Percentiles rank a stretch among this genome's conserved stretches.
Evolutionary conservation across 2,797 vertebrate genomes (phyloP).

Genomic region (Strix occidentalis): DNA sequence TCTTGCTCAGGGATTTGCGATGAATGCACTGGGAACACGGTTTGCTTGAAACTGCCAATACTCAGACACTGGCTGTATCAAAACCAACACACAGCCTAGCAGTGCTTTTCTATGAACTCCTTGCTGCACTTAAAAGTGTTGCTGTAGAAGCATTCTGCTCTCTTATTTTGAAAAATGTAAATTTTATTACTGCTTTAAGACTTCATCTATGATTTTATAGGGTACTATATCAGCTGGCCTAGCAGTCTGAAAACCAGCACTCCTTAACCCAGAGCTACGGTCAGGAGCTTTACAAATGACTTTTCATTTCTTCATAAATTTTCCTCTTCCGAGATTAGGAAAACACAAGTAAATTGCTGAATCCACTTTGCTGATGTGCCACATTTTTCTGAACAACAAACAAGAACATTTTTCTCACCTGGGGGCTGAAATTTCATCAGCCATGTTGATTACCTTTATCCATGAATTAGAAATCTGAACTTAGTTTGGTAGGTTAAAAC

Average conservation of each 20-base stretch:
- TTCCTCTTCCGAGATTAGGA: background rate
- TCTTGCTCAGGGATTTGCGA: background rate
- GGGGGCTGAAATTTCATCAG: background rate
- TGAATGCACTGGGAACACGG: background rate
- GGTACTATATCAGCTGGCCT: background rate
- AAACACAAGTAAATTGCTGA: background rate
- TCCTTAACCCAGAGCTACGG: background rate
- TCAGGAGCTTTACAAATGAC: background rate
- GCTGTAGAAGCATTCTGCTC: background rate
- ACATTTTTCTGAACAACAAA: background rate
- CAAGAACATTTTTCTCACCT: background rate
- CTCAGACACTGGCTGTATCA: background rate
- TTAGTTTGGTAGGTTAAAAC: background rate
- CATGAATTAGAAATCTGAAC: background rate
- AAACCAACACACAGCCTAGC: background rate
- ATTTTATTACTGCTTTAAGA: background rate
- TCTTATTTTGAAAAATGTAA: background rate
- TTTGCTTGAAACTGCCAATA: background rate
- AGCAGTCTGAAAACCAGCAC: background rate
- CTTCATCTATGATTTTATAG: background rate
- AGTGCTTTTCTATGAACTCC: background rate
- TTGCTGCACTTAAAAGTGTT: background rate
- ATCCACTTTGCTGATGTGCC: background rate
- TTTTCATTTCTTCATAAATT: background rate
- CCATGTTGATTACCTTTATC: background rate